Percentiles rank a stretch among this genome's conserved stretches.
phyloP scores from a whole-genome alignment of 2,113 vertebrate species.

The Trichomycterus rosablanca region DNA sequence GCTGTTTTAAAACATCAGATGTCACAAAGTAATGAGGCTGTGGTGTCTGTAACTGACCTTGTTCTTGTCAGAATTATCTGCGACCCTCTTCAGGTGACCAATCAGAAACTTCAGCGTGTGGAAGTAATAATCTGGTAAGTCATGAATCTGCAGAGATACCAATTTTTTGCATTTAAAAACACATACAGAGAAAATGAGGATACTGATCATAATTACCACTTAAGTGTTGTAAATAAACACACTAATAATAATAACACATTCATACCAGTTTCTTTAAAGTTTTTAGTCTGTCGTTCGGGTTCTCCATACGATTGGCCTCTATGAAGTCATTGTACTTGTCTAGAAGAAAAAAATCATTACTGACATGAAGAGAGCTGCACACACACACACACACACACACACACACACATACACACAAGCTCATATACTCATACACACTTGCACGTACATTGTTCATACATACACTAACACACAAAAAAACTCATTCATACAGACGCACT shows the following conservation, averaged over 20 bases:
- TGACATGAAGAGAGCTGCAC: background rate
- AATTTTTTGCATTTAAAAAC: background rate
- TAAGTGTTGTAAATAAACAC: too few relatives aligned
- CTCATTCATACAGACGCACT: too few relatives aligned
- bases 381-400: too few relatives aligned
- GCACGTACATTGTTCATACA: too few relatives aligned
- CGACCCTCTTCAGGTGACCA: slow-evolving; percentile 88
- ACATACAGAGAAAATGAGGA: background rate
- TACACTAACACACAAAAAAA: too few relatives aligned
- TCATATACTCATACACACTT: too few relatives aligned
- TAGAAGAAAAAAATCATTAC: slow-evolving; percentile 43
- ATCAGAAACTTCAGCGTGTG: slow-evolving; percentile 93
- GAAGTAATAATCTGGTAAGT: slow-evolving; percentile 89
- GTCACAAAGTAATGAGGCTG: too few relatives aligned
- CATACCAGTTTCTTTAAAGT: slow-evolving; percentile 88
- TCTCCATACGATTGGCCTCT: slow-evolving; percentile 89
- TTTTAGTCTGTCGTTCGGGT: slow-evolving; percentile 82
- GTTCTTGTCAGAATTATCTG: slow-evolving; percentile 90
- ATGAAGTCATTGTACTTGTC: slow-evolving; percentile 97
- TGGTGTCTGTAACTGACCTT: too few relatives aligned
- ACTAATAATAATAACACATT: too few relatives aligned
- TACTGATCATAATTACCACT: too few relatives aligned
- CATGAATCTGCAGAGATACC: slow-evolving; percentile 74
- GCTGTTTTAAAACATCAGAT: too few relatives aligned
- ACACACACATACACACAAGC: too few relatives aligned